Evolutionary conservation across 2,888 invertebrate genomes (phyloP), one percentile per base, ranked within the genome.

Genomic region (Lypha dubia): DNA sequence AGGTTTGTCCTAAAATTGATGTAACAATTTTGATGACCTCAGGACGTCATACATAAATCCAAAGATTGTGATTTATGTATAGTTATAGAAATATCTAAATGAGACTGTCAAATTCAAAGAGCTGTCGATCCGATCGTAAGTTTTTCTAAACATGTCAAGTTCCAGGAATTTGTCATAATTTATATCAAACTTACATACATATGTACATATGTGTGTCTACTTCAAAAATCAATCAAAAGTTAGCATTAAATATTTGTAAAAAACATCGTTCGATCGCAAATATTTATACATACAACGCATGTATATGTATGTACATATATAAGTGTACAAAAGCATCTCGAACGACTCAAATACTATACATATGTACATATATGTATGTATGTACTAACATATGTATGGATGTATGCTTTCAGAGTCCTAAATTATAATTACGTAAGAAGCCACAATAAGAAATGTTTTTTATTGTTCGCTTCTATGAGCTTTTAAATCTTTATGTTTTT

Each of bases 281-380:
- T 51, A 20, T 1, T 3, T 9, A 35, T 35, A 58, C 8, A 17
- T 58, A 58, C 20, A 20, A 32, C 8, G 35, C 8, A 38, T 38
- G 35, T 38, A 8, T 62, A 62, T 62, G 41, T 13, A 62, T 41
- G 24, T 44, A 13, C 17, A 46, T 28, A 46, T 22, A 41, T 38
- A 67, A n/a, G n/a, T n/a, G 11, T 62, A 46, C 28, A 15, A 60
- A 80, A 32, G 5, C 73, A 70, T 51, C 53, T 28, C 3, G 0
- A 28, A 28, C 9, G 3, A n/a, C n/a, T n/a, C 49, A 49, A 5
- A 51, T 51, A 20, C 0, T 3, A 35, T 35, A 58, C 8, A 17
- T 58, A 58, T 17, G 11, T n/a, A 32, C 8, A 11, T 7, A 38
- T 38, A 11, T 38, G 15, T 62, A 62, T 62, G 41, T 13, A 62